Evolutionary conservation across 2,797 vertebrate species (phyloP).

Genomic region (Oryzias dopingdopingensis): DNA sequence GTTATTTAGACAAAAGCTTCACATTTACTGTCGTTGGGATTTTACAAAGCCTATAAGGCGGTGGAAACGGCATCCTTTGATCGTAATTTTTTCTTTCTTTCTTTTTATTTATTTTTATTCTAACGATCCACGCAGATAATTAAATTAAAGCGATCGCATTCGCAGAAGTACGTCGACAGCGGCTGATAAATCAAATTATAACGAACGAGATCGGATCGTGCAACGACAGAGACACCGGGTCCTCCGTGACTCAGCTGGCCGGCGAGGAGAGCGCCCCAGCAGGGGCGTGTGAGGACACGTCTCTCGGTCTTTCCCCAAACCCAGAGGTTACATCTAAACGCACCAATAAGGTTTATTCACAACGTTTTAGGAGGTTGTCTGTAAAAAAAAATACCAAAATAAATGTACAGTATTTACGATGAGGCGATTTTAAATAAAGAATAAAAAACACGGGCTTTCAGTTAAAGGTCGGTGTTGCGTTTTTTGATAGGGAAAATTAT

Average conservation of each 20-base stretch:
- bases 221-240: slow-evolving; percentile 39
- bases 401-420: no score
- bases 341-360: not conserved
- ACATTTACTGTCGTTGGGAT: not conserved
- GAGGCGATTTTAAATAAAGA: no score
- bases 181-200: slow-evolving; percentile 41
- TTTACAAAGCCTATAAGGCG: not conserved
- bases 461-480: no score
- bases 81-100: not conserved
- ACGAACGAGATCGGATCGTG: slow-evolving; percentile 22
- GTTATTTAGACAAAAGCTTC: not conserved
- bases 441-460: no score
- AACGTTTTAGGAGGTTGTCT: no score
- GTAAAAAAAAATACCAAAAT: no score
- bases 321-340: not conserved
- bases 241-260: slow-evolving; percentile 48
- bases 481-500: no score
- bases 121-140: slow-evolving; percentile 30
- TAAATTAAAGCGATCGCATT: slow-evolving; percentile 37
- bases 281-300: slow-evolving; percentile 30
- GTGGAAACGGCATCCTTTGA: not conserved
- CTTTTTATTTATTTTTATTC: not conserved
- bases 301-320: not conserved
- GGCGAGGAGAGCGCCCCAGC: slow-evolving; percentile 49
- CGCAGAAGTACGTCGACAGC: slow-evolving; percentile 21